Conservation (phyloP, 2,113 vertebrate genomes). For the Paratilapia polleni region DNA sequence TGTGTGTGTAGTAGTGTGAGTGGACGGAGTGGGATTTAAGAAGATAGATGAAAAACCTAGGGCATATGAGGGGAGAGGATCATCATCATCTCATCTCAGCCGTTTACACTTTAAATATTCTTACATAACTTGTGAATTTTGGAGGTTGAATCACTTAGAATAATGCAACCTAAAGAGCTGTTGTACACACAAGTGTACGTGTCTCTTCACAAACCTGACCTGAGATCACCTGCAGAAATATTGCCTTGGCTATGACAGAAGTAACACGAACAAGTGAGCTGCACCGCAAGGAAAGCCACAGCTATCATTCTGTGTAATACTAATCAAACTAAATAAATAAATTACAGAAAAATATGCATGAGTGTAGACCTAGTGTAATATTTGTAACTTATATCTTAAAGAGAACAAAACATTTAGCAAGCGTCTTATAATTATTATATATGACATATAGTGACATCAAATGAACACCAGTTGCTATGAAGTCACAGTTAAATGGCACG, state of each 20-base stretch:
- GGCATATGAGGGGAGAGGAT: slow-evolving; percentile 5
- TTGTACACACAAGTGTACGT: not conserved
- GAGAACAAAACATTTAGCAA: not conserved
- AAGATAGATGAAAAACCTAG: not conserved
- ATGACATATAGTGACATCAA: not conserved
- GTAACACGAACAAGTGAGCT: not conserved
- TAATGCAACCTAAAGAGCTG: slow-evolving; percentile 23
- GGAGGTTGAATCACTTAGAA: slow-evolving; percentile 7
- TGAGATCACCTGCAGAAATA: not conserved
- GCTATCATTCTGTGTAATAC: not conserved
- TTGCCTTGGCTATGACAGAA: not conserved
- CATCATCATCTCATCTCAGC: not conserved
- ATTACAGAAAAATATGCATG: not conserved
- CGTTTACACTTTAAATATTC: slow-evolving; percentile 25
- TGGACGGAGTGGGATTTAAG: not conserved
- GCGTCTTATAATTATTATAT: not conserved
- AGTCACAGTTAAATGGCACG: not conserved
- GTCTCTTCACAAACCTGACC: not conserved
- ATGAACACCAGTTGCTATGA: not conserved
- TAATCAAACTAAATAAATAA: not conserved
- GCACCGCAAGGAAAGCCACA: not conserved
- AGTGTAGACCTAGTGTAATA: not conserved
- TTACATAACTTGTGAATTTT: slow-evolving; percentile 25
- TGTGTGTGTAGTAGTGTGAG: not conserved
- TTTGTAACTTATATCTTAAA: not conserved